Evolutionary conservation across 2,797 vertebrate genomes (phyloP).

Genomic region (Tenualosa thibaudeaui): DNA sequence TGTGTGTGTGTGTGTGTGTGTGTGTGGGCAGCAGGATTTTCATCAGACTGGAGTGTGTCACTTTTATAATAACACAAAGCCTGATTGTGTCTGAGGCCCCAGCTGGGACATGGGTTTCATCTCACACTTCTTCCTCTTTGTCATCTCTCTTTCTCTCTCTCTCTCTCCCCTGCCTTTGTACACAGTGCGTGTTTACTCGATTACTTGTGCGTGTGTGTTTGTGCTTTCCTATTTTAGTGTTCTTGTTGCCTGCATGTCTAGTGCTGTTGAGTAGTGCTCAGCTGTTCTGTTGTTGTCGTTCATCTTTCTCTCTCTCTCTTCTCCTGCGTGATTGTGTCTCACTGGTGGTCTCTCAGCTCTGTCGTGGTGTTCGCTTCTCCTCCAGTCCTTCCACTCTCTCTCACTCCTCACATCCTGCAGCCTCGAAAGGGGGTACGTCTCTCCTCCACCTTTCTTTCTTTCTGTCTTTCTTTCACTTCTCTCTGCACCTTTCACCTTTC

Average conservation of each 20-base stretch:
- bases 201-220: no score
- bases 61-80: no score
- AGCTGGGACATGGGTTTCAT: not conserved
- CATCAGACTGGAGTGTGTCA: no score
- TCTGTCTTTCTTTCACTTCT: not conserved
- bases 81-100: not conserved
- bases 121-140: not conserved
- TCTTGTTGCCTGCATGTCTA: no score
- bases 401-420: conserved; percentile 64
- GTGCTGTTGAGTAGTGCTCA: no score
- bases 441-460: not conserved
- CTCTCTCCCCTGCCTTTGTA: not conserved
- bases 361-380: conserved; percentile 53
- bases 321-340: not conserved
- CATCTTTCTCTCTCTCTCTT: not conserved
- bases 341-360: conserved; percentile 25
- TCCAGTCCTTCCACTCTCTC: conserved; percentile 58
- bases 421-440: conserved; percentile 65
- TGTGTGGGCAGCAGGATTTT: no score
- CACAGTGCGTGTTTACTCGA: no score
- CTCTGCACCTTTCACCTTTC: conserved; percentile 56
- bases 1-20: no score
- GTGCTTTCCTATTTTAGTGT: no score
- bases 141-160: not conserved
- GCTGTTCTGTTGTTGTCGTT: no score